A percentile compares a stretch with the other conserved stretches of the same genome.
phyloP scores from a whole-genome alignment of 2,888 invertebrate genomes.

The Acanthopleura granulata region DNA sequence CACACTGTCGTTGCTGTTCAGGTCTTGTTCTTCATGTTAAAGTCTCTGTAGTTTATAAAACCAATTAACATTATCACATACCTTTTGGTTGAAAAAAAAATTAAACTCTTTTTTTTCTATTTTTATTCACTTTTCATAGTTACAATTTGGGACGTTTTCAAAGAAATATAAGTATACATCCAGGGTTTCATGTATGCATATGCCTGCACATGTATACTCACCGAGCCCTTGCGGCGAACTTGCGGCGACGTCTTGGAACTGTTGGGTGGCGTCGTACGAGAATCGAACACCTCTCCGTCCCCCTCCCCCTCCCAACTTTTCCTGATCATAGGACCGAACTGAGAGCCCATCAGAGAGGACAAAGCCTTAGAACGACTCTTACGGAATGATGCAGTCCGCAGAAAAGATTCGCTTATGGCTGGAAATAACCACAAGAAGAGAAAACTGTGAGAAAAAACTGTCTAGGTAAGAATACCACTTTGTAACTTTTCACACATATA shows the following conservation, averaged over 20 bases:
- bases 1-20: too few relatives aligned
- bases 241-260: background rate
- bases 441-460: background rate
- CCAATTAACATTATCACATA: too few relatives aligned
- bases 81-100: too few relatives aligned
- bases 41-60: too few relatives aligned
- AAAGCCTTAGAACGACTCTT: slow-evolving; percentile 13
- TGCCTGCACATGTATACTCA: background rate
- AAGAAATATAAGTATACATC: too few relatives aligned
- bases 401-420: background rate
- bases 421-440: background rate
- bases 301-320: slow-evolving; percentile 1
- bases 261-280: background rate
- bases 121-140: too few relatives aligned
- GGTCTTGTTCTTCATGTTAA: too few relatives aligned
- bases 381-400: slow-evolving; percentile 1
- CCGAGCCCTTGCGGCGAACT: slow-evolving; percentile 6
- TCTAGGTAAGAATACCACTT: too few relatives aligned
- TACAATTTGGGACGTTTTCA: too few relatives aligned
- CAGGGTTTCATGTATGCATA: too few relatives aligned
- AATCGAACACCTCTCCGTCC: background rate
- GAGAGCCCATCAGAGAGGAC: slow-evolving; percentile 6
- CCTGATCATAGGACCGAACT: background rate
- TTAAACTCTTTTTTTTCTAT: too few relatives aligned
- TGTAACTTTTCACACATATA: too few relatives aligned